These are phyloP conservation scores for Arizona elegans DNA, from an alignment of 2,113 vertebrate species.

Conservation along the genomic window DNA sequence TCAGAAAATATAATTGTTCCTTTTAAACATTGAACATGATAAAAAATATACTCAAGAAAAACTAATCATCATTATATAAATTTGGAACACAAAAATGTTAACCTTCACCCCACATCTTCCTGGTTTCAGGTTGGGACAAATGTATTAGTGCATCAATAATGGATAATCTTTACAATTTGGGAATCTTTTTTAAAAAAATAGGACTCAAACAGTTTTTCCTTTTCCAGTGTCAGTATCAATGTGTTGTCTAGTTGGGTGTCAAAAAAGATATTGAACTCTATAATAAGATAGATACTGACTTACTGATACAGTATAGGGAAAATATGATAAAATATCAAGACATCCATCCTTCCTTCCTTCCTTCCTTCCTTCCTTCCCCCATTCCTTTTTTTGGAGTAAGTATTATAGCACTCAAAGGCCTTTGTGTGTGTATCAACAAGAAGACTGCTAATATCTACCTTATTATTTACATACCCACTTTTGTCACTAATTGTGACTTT, in stretches of 20 bases:
- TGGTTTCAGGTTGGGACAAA: neutral
- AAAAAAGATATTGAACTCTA: neutral
- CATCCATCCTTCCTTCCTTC: neutral
- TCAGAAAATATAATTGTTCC: conserved; percentile 5
- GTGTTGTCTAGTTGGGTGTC: neutral
- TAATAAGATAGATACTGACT: conserved; percentile 4
- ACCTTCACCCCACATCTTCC: neutral
- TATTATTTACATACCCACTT: neutral
- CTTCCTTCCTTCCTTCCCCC: neutral
- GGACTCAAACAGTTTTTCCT: neutral
- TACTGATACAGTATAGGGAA: neutral
- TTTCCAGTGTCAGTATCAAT: neutral
- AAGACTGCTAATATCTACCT: neutral
- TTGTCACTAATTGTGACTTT: neutral
- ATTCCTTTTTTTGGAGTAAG: neutral
- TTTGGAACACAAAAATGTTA: neutral
- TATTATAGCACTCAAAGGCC: neutral
- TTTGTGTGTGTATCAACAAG: neutral
- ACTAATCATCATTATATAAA: neutral
- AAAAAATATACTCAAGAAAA: neutral
- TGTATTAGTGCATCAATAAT: neutral
- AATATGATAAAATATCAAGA: neutral
- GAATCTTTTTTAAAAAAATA: neutral
- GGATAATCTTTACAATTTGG: neutral
- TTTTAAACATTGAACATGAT: conserved; percentile 1